Conservation (phyloP, 1,140 invertebrate species). For the Dreissena polymorpha region DNA sequence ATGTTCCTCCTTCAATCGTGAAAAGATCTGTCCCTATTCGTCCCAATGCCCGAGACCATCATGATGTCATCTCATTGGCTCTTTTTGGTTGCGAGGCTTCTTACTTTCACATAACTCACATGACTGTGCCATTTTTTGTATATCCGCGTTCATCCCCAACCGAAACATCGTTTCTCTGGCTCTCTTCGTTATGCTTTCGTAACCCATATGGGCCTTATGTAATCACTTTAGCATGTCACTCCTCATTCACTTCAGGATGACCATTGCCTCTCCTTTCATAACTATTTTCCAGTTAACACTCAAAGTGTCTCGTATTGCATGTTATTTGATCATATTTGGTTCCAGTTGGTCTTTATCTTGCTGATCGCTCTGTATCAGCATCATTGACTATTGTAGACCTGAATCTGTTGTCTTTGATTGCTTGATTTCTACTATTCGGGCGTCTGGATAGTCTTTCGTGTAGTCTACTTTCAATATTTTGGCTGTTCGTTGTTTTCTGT, state of each 20-base stretch:
- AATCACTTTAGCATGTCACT: slow-evolving; percentile 63
- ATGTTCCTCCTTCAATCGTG: slow-evolving; percentile 8
- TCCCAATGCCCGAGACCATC: slow-evolving; percentile 46
- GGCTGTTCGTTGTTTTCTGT: slow-evolving; percentile 11
- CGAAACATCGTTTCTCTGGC: slow-evolving; percentile 65
- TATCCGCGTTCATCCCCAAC: slow-evolving; percentile 62
- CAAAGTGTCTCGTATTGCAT: too few species aligned
- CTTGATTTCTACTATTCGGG: slow-evolving; percentile 42
- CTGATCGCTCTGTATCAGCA: slow-evolving; percentile 40
- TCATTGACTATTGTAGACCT: not conserved
- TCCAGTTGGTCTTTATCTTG: not conserved
- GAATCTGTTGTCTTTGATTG: slow-evolving; percentile 32
- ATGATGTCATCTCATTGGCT: slow-evolving; percentile 54
- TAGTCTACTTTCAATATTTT: not conserved
- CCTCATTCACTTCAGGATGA: slow-evolving; percentile 52
- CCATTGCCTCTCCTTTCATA: slow-evolving; percentile 67
- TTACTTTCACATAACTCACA: slow-evolving; percentile 58
- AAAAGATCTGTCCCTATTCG: slow-evolving; percentile 33
- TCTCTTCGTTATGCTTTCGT: slow-evolving; percentile 56
- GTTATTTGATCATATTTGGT: not conserved
- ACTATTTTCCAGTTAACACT: too few species aligned
- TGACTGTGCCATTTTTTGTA: slow-evolving; percentile 53
- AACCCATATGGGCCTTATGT: slow-evolving; percentile 74
- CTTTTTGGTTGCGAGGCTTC: slow-evolving; percentile 40
- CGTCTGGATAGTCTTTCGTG: slow-evolving; percentile 32